phyloP scores from a whole-genome alignment of 2,888 invertebrate species.

The Caenorhabditis parvicauda region DNA sequence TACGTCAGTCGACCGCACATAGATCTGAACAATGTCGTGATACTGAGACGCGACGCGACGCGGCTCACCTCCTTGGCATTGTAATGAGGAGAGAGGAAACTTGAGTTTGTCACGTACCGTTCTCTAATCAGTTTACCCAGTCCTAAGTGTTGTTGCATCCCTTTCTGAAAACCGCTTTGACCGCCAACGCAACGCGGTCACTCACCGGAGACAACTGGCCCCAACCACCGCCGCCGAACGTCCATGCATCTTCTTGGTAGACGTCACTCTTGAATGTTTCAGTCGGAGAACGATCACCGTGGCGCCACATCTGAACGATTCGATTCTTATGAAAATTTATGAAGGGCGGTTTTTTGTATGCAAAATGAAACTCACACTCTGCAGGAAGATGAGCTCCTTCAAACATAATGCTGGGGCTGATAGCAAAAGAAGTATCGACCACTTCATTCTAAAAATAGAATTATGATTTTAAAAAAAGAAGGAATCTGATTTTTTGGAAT shows the following conservation, averaged over 20 bases:
- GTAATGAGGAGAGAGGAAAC: slow-evolving; percentile 69
- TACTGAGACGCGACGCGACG: too few relatives aligned
- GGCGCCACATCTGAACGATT: slow-evolving; percentile 42
- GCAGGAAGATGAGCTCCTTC: too few relatives aligned
- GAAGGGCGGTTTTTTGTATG: too few relatives aligned
- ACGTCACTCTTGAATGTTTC: slow-evolving; percentile 32
- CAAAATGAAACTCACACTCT: too few relatives aligned
- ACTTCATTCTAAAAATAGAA: too few relatives aligned
- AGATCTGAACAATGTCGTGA: slow-evolving; percentile 60
- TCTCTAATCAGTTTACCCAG: slow-evolving; percentile 75
- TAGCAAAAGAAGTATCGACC: too few relatives aligned
- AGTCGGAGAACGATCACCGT: slow-evolving; percentile 52
- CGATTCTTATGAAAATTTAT: neutral
- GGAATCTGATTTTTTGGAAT: too few relatives aligned
- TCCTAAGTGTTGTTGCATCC: slow-evolving; percentile 70
- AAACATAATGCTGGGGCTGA: too few relatives aligned
- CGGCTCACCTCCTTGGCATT: slow-evolving; percentile 63
- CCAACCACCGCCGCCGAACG: slow-evolving; percentile 43
- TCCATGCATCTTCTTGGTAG: slow-evolving; percentile 35
- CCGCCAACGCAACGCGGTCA: too few relatives aligned
- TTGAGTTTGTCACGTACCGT: slow-evolving; percentile 71
- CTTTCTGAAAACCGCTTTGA: slow-evolving; percentile 8
- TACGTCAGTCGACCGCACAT: slow-evolving; percentile 77
- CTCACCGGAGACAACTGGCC: slow-evolving; percentile 44
- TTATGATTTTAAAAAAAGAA: too few relatives aligned